Percentiles rank a stretch among this genome's conserved stretches.
Evolutionary conservation across 2,113 vertebrate species (phyloP).

Genomic region (Mirza zaza): DNA sequence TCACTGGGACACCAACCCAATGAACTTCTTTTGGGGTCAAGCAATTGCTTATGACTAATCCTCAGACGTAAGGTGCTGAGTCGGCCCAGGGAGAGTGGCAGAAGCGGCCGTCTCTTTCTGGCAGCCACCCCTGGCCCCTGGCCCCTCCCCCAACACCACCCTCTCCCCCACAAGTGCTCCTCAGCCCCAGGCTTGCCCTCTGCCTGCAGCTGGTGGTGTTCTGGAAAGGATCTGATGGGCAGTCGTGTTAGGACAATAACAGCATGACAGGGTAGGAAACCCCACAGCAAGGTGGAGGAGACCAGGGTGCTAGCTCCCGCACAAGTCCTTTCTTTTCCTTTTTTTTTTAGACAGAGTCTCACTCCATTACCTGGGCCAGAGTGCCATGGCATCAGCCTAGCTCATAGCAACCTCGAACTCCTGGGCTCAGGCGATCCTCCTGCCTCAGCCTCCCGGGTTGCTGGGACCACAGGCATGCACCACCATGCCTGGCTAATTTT

Average conservation of each 20-base stretch:
- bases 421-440: too few relatives aligned
- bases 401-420: too few relatives aligned
- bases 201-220: not conserved
- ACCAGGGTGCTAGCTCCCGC: not conserved
- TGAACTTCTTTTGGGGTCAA: constrained; percentile 35
- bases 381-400: too few relatives aligned
- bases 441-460: too few relatives aligned
- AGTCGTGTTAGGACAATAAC: fast-evolving
- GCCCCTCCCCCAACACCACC: not conserved
- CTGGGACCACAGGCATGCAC: too few relatives aligned
- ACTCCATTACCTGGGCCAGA: too few relatives aligned
- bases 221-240: not conserved
- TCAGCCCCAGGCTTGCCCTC: not conserved
- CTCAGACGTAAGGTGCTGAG: not conserved
- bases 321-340: not conserved
- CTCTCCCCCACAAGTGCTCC: too few relatives aligned
- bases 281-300: not conserved
- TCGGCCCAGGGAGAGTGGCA: constrained; percentile 3
- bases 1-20: not conserved
- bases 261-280: not conserved
- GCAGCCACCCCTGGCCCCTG: not conserved
- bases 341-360: too few relatives aligned
- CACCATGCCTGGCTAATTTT: too few relatives aligned
- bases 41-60: not conserved
- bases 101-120: not conserved